Percentiles rank a stretch among this genome's conserved stretches.
These are phyloP conservation scores for Amphiura filiformis DNA, from an alignment of 35 echinoderm and acorn worm species.

Conservation along the genomic window DNA sequence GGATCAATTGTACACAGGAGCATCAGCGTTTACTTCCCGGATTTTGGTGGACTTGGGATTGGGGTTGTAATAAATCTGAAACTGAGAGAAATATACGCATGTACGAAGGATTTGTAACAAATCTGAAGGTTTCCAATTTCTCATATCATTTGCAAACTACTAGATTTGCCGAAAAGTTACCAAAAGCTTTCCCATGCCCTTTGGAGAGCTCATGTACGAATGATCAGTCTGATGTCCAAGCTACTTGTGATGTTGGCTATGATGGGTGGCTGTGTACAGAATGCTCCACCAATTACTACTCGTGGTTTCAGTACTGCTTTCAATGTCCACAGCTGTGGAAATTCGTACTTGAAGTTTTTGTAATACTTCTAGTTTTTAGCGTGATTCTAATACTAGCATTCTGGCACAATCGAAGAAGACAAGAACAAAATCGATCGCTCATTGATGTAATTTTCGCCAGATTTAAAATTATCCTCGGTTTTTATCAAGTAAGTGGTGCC, in stretches of 20 bases:
- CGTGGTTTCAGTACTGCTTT: slow-evolving; percentile 26
- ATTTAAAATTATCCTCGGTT: slow-evolving; percentile 50
- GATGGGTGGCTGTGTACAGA: slow-evolving; percentile 29
- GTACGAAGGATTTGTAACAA: slow-evolving; percentile 11
- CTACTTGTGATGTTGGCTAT: background rate
- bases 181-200: background rate
- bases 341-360: slow-evolving; percentile 6
- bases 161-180: background rate
- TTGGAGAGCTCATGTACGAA: background rate
- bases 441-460: slow-evolving; percentile 24
- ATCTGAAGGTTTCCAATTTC: background rate
- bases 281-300: slow-evolving; percentile 11
- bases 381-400: background rate
- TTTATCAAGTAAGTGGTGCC: slow-evolving; percentile 52
- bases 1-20: slow-evolving; percentile 33
- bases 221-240: background rate
- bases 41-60: slow-evolving; percentile 51
- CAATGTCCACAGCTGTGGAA: slow-evolving; percentile 6
- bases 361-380: background rate
- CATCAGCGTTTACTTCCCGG: slow-evolving; percentile 25
- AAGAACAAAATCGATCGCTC: background rate
- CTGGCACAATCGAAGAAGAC: background rate
- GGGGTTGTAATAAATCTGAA: background rate
- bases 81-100: background rate
- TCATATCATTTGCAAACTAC: background rate